phyloP scores from a whole-genome alignment of 2,113 vertebrate genomes.

The Coreoperca whiteheadi region DNA sequence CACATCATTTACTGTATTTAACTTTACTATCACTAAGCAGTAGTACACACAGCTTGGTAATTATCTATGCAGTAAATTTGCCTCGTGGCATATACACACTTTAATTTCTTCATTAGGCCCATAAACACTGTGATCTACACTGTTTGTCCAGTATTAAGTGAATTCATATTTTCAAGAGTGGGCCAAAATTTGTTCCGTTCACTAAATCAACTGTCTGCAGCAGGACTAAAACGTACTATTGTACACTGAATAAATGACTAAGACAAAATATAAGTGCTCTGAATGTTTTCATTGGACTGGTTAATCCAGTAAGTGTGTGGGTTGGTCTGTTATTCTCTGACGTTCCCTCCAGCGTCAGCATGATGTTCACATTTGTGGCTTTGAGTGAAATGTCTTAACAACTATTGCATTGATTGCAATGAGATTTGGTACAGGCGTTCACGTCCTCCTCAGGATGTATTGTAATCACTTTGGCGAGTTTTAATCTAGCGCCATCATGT shows the following conservation, averaged over 20 bases:
- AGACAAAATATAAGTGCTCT: background rate
- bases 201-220: constrained; percentile 15
- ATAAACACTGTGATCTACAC: constrained; percentile 39
- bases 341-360: background rate
- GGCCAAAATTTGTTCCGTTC: background rate
- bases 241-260: background rate
- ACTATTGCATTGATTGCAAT: background rate
- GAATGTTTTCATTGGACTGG: background rate
- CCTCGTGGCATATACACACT: constrained; percentile 35
- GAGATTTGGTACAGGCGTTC: background rate
- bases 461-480: background rate
- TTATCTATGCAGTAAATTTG: constrained; percentile 46
- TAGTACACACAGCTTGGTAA: constrained; percentile 14
- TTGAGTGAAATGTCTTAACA: background rate
- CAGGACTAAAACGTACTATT: background rate
- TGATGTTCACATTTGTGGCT: background rate
- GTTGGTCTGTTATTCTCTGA: background rate
- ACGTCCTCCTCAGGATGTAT: background rate
- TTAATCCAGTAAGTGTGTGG: background rate
- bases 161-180: constrained; percentile 9
- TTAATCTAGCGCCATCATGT: background rate
- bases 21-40: constrained; percentile 12
- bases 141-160: constrained; percentile 13
- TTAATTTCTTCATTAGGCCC: constrained; percentile 34
- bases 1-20: constrained; percentile 35